Evolutionary conservation across 2,888 invertebrate species (phyloP), one percentile per base, ranked within the genome.

Genomic region (Eupithecia subumbrata): DNA sequence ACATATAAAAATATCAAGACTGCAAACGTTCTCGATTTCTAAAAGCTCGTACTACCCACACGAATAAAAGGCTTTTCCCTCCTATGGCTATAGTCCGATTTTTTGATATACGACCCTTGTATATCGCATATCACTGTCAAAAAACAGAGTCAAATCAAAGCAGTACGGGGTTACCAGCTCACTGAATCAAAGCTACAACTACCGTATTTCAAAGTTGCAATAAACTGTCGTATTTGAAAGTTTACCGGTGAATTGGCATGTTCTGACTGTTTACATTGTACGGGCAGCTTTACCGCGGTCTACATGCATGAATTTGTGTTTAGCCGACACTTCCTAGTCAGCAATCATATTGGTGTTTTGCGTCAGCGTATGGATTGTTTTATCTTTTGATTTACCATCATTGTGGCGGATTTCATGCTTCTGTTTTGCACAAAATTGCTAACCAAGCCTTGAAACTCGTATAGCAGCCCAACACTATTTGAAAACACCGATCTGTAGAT

Each of bases 261-360:
- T 60, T 52, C 72, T 66, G 67, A 66, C 43, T 37, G 67, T n/a
- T 52, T 25, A n/a, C 18, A 40, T 14, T 34, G 34, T 64, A 69
- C 66, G n/a, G 69, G 48, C 69, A 72, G 72, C 69, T 74, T 77
- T 77, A 77, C 74, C 71, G 71, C 63, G 68, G 76, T 74, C 74
- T 72, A 75, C 76, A 78, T 77, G 72, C 77, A 70, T 77, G 70
- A 77, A 74, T 77, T 66, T 74, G 48, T 43, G 67, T 63, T 40
- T 8, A 60, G 12, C 34, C 5, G 25, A 43, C 18, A 56, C 43
- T 74, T 71, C 66, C 71, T 74, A 30, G 30, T 64, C 25, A 12
- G 40, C 5, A 68, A 2, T 16, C n/a, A 69, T 40, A 4, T n/a
- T 70, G n/a, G 40, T 69, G 22, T 63, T 69, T 69, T 22, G 37